phyloP scores from a whole-genome alignment of 2,797 vertebrate genomes.

The Dipus sagitta region DNA sequence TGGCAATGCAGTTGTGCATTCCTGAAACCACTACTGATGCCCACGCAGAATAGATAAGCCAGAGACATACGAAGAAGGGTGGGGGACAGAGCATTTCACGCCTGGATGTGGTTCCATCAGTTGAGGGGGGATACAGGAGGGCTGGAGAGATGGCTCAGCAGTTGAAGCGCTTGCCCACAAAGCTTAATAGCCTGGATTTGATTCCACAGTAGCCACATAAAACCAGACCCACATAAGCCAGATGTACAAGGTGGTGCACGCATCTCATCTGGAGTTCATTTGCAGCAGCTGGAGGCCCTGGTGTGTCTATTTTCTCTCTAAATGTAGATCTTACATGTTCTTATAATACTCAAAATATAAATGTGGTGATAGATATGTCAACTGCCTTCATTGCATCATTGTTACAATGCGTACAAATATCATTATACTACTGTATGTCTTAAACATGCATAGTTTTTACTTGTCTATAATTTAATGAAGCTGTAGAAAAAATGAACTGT shows the following conservation, averaged over 20 bases:
- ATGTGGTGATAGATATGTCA: too few relatives aligned
- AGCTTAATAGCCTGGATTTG: too few relatives aligned
- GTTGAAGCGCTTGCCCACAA: too few relatives aligned
- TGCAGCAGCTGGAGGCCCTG: too few relatives aligned
- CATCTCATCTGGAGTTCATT: too few relatives aligned
- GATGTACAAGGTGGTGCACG: too few relatives aligned
- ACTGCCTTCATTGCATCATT: not conserved
- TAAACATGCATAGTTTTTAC: not conserved
- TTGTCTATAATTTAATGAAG: not conserved
- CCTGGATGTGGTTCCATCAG: not conserved
- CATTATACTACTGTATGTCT: not conserved
- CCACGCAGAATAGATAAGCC: not conserved
- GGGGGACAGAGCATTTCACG: not conserved
- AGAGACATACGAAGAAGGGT: not conserved
- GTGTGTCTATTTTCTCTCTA: too few relatives aligned
- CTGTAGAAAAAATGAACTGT: not conserved
- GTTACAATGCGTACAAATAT: not conserved
- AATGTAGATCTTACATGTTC: not conserved
- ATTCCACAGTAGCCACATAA: too few relatives aligned
- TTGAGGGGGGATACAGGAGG: not conserved
- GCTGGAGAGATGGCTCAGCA: too few relatives aligned
- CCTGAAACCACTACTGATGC: not conserved
- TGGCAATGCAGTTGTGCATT: not conserved
- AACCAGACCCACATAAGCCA: too few relatives aligned
- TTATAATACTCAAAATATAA: not conserved